Base-by-base conservation (phyloP, 2,797 vertebrate genomes). In the Sciaenops ocellatus region DNA sequence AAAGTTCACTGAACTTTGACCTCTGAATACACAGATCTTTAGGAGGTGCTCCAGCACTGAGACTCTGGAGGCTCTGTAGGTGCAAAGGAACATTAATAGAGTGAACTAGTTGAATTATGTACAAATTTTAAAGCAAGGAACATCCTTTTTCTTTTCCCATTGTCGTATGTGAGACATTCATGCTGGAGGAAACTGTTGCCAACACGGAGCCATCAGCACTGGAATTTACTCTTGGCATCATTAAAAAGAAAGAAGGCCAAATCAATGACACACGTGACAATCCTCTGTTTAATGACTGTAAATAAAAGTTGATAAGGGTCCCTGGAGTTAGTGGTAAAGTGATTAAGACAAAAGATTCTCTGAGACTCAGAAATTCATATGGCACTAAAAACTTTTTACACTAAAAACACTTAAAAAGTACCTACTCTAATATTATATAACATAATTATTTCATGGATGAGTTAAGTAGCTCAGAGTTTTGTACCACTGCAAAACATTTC, bases 401-500 rank as follows among this genome's bases (percentile, higher is more conserved):
- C n/a, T n/a, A n/a, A n/a, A n/a, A n/a, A n/a, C n/a, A n/a, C n/a
- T n/a, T n/a, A 59, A 46, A 61, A 52, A 59, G n/a, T 63, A 59
- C 15, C 11, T 73, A 8, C 42, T 57, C 38, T 42, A 15, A 57
- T 11, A 12, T 42, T 12, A 42, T 48, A n/a, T 48, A 62, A 9
- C 60, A 28, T 50, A 9, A 34, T 77, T 28, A 34, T 67, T 64
- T 66, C 5, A 54, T 18, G 20, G 42, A 55, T 56, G 13, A 78
- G 20, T 52, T 44, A 24, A 5, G 34, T 9, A 38, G 34, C 1
- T 34, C 34, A 34, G 34, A 38, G 34, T 18, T 80, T 44, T 1
- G 9, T 47, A 44, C 54, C 60, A 76, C 67, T 65, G 77, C 74
- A 82, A 82, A 66, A 71, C 30, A 15, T 57, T 69, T 60, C 13